Conservation (phyloP, 2,113 vertebrate species). For the Larimichthys polyactis region DNA sequence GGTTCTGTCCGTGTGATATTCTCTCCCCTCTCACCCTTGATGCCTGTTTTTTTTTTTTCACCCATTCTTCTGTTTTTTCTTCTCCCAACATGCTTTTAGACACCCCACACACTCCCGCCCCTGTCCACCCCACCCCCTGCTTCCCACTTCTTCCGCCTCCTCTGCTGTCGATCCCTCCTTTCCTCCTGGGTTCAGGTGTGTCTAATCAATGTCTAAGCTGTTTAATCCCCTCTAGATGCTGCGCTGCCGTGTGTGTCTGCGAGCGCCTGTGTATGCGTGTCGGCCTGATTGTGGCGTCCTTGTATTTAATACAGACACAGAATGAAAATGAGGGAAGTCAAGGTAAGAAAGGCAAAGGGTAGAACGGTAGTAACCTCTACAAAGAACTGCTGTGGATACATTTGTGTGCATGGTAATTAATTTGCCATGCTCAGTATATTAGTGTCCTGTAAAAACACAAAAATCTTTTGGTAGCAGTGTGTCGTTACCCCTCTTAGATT, state of each 20-base stretch:
- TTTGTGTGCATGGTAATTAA: slow-evolving; percentile 35
- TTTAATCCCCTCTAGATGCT: slow-evolving; percentile 65
- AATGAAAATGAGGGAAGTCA: slow-evolving; percentile 51
- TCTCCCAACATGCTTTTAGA: slow-evolving; percentile 51
- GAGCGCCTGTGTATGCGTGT: slow-evolving; percentile 14
- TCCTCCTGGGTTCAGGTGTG: slow-evolving; percentile 66
- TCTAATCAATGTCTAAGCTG: slow-evolving; percentile 74
- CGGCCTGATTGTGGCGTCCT: slow-evolving; percentile 52
- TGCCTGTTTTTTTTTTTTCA: slow-evolving; percentile 34
- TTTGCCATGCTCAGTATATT: slow-evolving; percentile 12
- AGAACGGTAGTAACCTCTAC: slow-evolving; percentile 12
- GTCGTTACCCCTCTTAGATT: background rate
- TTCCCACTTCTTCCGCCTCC: slow-evolving; percentile 2
- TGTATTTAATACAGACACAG: slow-evolving; percentile 53
- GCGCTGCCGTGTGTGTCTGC: slow-evolving; percentile 21
- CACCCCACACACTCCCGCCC: slow-evolving; percentile 1
- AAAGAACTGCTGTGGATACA: slow-evolving; percentile 16
- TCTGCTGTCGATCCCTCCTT: slow-evolving; percentile 45
- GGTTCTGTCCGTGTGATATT: slow-evolving; percentile 50
- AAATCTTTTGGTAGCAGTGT: background rate
- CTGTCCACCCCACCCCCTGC: background rate
- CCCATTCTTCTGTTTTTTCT: slow-evolving; percentile 46
- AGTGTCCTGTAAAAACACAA: slow-evolving; percentile 27
- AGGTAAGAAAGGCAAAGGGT: slow-evolving; percentile 40
- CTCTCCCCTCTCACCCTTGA: background rate